A percentile compares a stretch with the other conserved stretches of the same genome.
Evolutionary conservation across 2,113 vertebrate genomes (phyloP).

Genomic region (Numida meleagris): DNA sequence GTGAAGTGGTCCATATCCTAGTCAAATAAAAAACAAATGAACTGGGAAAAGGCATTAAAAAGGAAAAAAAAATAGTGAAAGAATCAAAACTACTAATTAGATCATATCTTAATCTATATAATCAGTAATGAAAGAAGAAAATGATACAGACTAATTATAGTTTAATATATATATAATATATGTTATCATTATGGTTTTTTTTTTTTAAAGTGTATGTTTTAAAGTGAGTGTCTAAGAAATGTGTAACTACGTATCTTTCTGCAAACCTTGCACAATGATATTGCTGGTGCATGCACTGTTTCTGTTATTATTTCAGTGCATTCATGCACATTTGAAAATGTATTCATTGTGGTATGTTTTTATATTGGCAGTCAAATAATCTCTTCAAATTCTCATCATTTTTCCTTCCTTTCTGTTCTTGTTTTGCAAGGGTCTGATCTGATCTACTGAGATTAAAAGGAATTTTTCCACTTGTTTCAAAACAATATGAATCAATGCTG

Average conservation of each 20-base stretch:
- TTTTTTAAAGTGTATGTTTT: neutral
- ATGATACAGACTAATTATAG: neutral
- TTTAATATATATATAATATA: neutral
- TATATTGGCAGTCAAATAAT: neutral
- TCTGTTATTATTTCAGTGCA: neutral
- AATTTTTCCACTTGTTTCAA: slow-evolving; percentile 2
- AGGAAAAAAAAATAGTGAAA: neutral
- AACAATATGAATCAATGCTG: neutral
- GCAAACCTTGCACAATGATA: neutral
- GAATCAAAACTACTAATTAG: neutral
- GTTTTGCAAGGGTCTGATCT: neutral
- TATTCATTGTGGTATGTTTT: neutral
- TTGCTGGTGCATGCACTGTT: neutral
- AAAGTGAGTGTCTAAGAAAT: neutral
- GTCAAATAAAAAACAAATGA: neutral
- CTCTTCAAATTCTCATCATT: neutral
- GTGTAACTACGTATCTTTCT: neutral
- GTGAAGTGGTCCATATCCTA: neutral
- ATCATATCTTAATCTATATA: neutral
- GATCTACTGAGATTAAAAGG: neutral
- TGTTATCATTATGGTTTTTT: neutral
- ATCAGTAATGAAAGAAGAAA: neutral
- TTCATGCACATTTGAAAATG: neutral
- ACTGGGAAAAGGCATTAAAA: neutral
- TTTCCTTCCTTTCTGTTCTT: neutral